Conservation (phyloP, 2,113 vertebrate species). For the Synchiropus splendidus region DNA sequence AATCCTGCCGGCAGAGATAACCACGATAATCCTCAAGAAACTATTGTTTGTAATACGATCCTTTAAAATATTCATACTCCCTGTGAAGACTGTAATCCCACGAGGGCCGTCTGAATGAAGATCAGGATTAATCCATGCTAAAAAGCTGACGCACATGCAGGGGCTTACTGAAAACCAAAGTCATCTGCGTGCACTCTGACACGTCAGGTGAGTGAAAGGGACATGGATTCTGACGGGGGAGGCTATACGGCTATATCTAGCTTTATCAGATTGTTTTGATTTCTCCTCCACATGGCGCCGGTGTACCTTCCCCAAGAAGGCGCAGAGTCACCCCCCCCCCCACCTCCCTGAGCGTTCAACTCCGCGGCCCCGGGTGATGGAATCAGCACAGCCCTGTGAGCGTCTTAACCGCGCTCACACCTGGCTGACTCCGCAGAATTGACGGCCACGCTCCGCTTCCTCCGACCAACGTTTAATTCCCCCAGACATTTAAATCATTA, state of each 20-base stretch:
- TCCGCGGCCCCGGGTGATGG: constrained; percentile 9
- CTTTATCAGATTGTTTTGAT: too few species aligned
- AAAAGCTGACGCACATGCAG: too few species aligned
- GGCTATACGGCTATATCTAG: too few species aligned
- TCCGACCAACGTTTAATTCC: constrained; percentile 46
- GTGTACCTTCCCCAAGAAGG: not conserved
- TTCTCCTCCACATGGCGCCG: constrained; percentile 6
- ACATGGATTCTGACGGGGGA: too few species aligned
- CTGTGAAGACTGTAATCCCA: constrained; percentile 15
- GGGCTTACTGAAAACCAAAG: too few species aligned
- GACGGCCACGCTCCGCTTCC: constrained; percentile 37
- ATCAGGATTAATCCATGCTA: constrained; percentile 13
- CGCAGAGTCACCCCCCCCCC: too few species aligned
- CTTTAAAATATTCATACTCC: constrained; percentile 11
- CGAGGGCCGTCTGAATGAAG: constrained; percentile 19
- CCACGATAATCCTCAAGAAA: constrained; percentile 6
- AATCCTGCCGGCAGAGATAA: too few species aligned
- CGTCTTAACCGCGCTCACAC: constrained; percentile 23
- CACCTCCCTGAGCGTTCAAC: not conserved
- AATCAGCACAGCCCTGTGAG: constrained; percentile 18
- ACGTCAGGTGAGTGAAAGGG: too few species aligned
- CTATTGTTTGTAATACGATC: constrained; percentile 16
- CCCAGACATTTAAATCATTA: constrained; percentile 50
- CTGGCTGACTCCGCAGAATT: constrained; percentile 31
- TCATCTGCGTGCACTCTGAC: too few species aligned